phyloP scores from a whole-genome alignment of 2,113 vertebrate genomes.

The Corvus moneduloides region DNA sequence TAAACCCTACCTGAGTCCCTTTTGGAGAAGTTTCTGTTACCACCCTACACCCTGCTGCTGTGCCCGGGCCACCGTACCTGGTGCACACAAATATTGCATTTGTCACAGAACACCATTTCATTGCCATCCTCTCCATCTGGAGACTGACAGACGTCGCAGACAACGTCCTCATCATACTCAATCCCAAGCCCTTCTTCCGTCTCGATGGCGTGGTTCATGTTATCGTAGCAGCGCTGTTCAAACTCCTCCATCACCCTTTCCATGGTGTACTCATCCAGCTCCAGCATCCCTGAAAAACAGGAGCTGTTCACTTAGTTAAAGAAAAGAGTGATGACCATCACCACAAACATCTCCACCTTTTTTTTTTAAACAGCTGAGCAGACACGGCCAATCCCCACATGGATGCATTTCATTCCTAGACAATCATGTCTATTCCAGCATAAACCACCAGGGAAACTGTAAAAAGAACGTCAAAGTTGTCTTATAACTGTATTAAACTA shows the following conservation, averaged over 20 bases:
- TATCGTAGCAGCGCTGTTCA: slow-evolving; percentile 89
- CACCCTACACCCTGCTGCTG: not conserved
- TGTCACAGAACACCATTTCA: slow-evolving; percentile 99
- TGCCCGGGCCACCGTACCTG: slow-evolving; percentile 77
- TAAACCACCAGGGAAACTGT: not conserved
- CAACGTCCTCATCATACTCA: slow-evolving; percentile 96
- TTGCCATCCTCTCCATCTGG: slow-evolving; percentile 97
- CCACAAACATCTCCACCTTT: not conserved
- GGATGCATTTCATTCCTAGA: not conserved
- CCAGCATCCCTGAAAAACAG: slow-evolving; percentile 74
- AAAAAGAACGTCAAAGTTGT: not conserved
- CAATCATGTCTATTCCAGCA: not conserved
- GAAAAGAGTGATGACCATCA: rapidly evolving
- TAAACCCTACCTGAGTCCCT: not conserved
- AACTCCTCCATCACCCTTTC: slow-evolving; percentile 92
- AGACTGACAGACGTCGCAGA: slow-evolving; percentile 96
- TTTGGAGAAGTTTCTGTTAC: not conserved
- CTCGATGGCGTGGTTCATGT: slow-evolving; percentile 92
- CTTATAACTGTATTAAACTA: not conserved
- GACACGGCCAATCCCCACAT: rapidly evolving
- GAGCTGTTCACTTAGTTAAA: not conserved
- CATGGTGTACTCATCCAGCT: slow-evolving; percentile 89
- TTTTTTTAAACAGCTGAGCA: not conserved
- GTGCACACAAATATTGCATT: slow-evolving; percentile 98
- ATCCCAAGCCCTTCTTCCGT: slow-evolving; percentile 96